Base-by-base conservation (phyloP, 2,113 vertebrate genomes). In the Dicaeum eximium region DNA sequence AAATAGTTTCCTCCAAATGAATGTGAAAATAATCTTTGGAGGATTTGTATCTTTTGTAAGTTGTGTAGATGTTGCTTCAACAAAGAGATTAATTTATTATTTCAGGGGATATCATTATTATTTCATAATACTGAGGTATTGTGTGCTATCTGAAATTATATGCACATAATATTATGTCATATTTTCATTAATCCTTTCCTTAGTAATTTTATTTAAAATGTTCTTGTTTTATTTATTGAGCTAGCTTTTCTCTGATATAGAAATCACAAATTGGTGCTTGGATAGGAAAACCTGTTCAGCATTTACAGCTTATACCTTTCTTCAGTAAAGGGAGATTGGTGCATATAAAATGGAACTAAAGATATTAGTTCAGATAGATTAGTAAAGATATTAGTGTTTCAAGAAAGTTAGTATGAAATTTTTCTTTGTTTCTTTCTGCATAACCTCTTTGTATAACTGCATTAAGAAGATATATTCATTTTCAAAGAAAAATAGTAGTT, bases 401-500 rank as follows among this genome's bases (percentile, higher is more conserved):
- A 78, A 51, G 30, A 85, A 27, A 58, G 33, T 11, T 77, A 66
- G n/a, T n/a, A 53, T 48, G 30, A 48, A 4, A 27, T 2, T 70
- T 69, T 57, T 66, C 35, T 72, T 69, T 74, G 7, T 62, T 78
- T 44, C 11, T 65, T 54, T 92, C 56, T 88, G 18, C 25, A 42
- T 69, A 66, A 62, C 2, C 24, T 81, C 37, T 78, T 62, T 35
- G 11, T 57, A 80, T 88, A 86, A 65, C 24, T 61, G 21, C 6
- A 27, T 64, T 62, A 84, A 91, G 27, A 93, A 82, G n/a, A 91
- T 95, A 89, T 91, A 62, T 1, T 23, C 12, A 69, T 88, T 92
- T 92, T 91, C 37, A 81, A 92, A 93, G 67, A 90, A 95, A 95
- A 97, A 73, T 50, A 92, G 4, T 65, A 67, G 10, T 62, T 82